Conservation (phyloP, 2,113 vertebrate species). For the Chiloscyllium plagiosum region DNA sequence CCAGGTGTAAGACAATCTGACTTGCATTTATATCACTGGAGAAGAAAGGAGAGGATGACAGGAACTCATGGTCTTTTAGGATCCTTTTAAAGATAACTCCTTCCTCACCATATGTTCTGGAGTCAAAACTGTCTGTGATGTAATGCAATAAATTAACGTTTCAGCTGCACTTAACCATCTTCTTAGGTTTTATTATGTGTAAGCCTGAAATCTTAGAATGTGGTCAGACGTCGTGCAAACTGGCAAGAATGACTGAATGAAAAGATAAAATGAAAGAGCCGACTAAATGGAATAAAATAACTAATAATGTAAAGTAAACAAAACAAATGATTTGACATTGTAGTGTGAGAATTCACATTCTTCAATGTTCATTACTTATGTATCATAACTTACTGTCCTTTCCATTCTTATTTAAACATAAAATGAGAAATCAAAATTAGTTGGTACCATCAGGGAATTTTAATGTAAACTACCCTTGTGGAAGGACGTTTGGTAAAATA, state of each 20-base stretch:
- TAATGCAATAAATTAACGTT: not conserved
- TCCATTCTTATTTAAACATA: not conserved
- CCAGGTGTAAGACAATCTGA: not conserved
- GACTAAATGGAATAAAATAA: not conserved
- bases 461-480: not conserved
- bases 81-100: conserved; percentile 9
- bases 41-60: not conserved
- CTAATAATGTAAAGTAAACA: not conserved
- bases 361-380: not conserved
- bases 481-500: not conserved
- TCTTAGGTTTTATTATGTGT: not conserved
- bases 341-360: not conserved
- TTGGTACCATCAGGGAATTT: not conserved
- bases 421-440: not conserved
- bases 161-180: not conserved
- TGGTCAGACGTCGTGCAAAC: conserved; percentile 1
- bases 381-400: not conserved
- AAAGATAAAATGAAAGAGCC: not conserved
- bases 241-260: not conserved
- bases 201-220: conserved; percentile 10
- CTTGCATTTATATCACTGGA: not conserved
- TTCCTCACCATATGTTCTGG: conserved; percentile 15
- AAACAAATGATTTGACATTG: not conserved
- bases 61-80: conserved; percentile 1
- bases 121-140: not conserved